phyloP scores from a whole-genome alignment of 2,113 vertebrate species.

The Strix aluco region DNA sequence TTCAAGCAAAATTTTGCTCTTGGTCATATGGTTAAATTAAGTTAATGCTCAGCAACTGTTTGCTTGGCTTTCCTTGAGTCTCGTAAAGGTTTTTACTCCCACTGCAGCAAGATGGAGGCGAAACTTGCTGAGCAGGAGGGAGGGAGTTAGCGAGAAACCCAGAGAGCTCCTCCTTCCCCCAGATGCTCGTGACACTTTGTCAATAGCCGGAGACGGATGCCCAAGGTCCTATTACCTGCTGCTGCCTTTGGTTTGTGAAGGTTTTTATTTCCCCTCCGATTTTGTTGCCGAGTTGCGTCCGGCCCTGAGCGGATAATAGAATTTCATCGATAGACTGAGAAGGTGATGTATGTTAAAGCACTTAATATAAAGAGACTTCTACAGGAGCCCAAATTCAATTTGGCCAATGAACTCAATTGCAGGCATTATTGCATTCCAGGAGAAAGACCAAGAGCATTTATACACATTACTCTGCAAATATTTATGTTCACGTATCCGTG shows the following conservation, averaged over 20 bases:
- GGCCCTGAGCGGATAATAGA: constrained; percentile 60
- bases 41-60: not conserved
- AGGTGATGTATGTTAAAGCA: constrained; percentile 70
- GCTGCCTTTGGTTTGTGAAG: not conserved
- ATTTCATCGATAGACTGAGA: constrained; percentile 64
- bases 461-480: constrained; percentile 42
- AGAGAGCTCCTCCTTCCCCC: not conserved
- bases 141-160: not conserved
- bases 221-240: constrained; percentile 50
- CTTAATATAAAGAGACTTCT: constrained; percentile 74
- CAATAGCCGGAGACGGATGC: constrained; percentile 14
- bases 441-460: constrained; percentile 45
- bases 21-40: constrained; percentile 1
- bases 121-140: not conserved
- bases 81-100: not conserved
- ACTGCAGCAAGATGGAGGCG: not conserved
- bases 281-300: constrained; percentile 33
- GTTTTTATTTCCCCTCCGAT: constrained; percentile 32
- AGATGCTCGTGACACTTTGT: constrained; percentile 26
- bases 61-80: not conserved
- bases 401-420: constrained; percentile 77
- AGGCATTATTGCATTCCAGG: constrained; percentile 61
- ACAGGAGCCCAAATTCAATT: constrained; percentile 72
- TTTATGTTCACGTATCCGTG: not conserved
- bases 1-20: not conserved